phyloP scores from a whole-genome alignment of 2,113 vertebrate genomes.

The Cnemophilus loriae region DNA sequence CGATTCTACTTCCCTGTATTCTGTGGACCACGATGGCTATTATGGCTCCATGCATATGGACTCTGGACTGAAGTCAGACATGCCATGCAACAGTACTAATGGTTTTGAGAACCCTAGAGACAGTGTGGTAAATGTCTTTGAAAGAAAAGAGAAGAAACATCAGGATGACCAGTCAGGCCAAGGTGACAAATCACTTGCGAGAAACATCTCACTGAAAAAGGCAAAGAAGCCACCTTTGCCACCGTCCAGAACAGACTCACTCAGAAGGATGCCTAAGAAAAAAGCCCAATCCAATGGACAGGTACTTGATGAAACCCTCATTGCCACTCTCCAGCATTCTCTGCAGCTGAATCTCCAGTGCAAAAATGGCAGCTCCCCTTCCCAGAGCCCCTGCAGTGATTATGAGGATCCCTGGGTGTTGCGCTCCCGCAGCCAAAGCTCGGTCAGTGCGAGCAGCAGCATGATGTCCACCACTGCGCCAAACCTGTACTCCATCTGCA shows the following conservation, averaged over 20 bases:
- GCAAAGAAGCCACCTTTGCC: slow-evolving; percentile 90
- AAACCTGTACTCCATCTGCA: slow-evolving; percentile 84
- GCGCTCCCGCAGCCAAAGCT: slow-evolving; percentile 91
- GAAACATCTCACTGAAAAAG: slow-evolving; percentile 92
- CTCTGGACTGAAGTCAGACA: slow-evolving; percentile 72
- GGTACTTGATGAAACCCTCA: slow-evolving; percentile 87
- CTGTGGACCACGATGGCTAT: slow-evolving; percentile 84
- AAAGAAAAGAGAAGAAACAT: slow-evolving; percentile 74
- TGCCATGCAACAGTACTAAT: slow-evolving; percentile 60
- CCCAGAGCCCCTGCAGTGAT: slow-evolving; percentile 91
- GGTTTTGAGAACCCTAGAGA: slow-evolving; percentile 79
- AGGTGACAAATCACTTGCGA: slow-evolving; percentile 81
- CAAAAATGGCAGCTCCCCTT: slow-evolving; percentile 83
- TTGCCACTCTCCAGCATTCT: slow-evolving; percentile 90
- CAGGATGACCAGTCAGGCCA: slow-evolving; percentile 70
- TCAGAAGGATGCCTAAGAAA: slow-evolving; percentile 82
- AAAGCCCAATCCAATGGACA: slow-evolving; percentile 69
- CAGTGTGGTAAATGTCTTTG: slow-evolving; percentile 81
- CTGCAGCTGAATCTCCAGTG: slow-evolving; percentile 84
- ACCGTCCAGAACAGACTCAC: slow-evolving; percentile 91
- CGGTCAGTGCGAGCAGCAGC: slow-evolving; percentile 83
- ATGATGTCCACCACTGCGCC: slow-evolving; percentile 78
- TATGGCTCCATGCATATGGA: slow-evolving; percentile 80
- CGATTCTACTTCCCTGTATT: slow-evolving; percentile 82
- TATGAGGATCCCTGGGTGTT: slow-evolving; percentile 92